These are phyloP conservation scores for Drosophila mercatorum DNA, from an alignment of 2,888 invertebrate species.

Conservation along the genomic window DNA sequence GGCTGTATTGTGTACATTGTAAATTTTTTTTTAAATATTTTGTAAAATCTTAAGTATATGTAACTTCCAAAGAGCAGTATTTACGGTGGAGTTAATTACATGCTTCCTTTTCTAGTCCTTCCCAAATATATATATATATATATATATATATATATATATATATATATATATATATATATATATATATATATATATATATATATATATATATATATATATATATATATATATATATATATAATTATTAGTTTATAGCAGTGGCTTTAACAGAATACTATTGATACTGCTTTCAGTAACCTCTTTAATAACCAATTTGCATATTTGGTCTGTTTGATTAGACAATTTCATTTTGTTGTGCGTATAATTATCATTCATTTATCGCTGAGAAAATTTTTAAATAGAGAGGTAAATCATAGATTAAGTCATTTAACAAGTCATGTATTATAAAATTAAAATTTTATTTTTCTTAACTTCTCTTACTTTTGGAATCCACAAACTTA, in stretches of 20 bases:
- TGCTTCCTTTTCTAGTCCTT: slow-evolving; percentile 26
- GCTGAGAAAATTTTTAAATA: background rate
- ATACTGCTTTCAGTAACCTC: slow-evolving; percentile 25
- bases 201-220: slow-evolving; percentile 7
- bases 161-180: slow-evolving; percentile 2
- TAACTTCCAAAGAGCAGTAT: slow-evolving; percentile 10
- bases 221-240: background rate
- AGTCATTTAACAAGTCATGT: background rate
- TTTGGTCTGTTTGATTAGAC: slow-evolving; percentile 5
- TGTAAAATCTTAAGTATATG: background rate
- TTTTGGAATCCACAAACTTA: background rate
- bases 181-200: slow-evolving; percentile 2
- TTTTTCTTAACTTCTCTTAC: background rate
- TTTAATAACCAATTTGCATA: background rate
- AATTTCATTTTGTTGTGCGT: slow-evolving; percentile 9
- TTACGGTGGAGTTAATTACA: background rate
- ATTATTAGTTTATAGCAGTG: slow-evolving; percentile 14
- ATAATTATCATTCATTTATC: background rate
- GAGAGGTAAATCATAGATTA: background rate
- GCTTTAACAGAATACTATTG: slow-evolving; percentile 20
- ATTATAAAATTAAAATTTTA: background rate
- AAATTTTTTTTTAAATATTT: slow-evolving; percentile 4
- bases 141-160: background rate
- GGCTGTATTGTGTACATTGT: slow-evolving; percentile 25
- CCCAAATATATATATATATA: slow-evolving; percentile 5